Percentiles rank a stretch among this genome's conserved stretches.
phyloP scores from a whole-genome alignment of 2,113 vertebrate genomes.

The Lampris incognitus region DNA sequence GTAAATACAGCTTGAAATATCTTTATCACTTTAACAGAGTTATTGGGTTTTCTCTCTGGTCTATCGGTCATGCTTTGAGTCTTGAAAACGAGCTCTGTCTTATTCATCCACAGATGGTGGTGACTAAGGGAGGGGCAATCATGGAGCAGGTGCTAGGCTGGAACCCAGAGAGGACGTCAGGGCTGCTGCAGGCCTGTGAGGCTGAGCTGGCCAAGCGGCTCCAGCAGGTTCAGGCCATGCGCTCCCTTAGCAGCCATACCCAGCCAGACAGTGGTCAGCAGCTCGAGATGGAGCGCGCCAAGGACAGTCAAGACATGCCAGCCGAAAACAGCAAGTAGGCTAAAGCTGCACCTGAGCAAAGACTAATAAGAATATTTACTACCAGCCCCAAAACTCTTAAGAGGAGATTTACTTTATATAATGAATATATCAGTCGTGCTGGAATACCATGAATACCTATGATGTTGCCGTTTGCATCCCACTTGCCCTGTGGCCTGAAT shows the following conservation, averaged over 20 bases:
- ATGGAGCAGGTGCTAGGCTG: conserved; percentile 76
- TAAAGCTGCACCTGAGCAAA: conserved; percentile 51
- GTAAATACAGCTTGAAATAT: not conserved
- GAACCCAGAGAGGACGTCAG: conserved; percentile 62
- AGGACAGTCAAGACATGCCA: conserved; percentile 16
- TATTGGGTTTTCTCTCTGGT: not conserved
- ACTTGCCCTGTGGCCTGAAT: not conserved
- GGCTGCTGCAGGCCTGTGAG: conserved; percentile 76
- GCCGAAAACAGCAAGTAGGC: conserved; percentile 52
- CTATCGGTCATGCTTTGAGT: not conserved
- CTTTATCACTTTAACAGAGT: not conserved
- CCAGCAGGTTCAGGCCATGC: conserved; percentile 74
- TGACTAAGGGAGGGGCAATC: conserved; percentile 60
- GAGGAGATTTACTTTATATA: conserved; percentile 32
- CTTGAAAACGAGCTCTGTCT: not conserved
- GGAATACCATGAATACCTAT: conserved; percentile 57
- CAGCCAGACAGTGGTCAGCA: conserved; percentile 37
- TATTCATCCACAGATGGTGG: conserved; percentile 67
- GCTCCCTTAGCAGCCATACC: conserved; percentile 70
- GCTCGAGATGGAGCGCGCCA: conserved; percentile 4
- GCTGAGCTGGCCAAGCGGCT: conserved; percentile 75
- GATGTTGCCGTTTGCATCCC: conserved; percentile 35
- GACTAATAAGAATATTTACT: conserved; percentile 64
- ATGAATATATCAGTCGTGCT: conserved; percentile 30
- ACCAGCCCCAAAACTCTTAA: conserved; percentile 48